A percentile compares a stretch with the other conserved stretches of the same genome.
phyloP scores from a whole-genome alignment of 2,888 invertebrate species.

The Tachina fera region DNA sequence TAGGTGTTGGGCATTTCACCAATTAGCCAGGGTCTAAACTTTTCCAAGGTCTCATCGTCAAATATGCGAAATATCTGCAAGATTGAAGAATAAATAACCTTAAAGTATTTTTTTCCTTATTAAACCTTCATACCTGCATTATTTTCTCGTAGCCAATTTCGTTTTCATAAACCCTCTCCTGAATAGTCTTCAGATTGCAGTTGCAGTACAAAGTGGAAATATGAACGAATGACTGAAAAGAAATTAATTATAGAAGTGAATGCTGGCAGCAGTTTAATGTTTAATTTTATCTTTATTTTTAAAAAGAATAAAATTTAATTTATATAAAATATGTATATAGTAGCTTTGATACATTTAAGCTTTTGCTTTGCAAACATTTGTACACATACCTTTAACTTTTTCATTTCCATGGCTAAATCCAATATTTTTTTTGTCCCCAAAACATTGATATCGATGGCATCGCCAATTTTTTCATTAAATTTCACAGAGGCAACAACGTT shows the following conservation, averaged over 20 bases:
- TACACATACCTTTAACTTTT: slow-evolving; percentile 80
- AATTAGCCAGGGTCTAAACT: slow-evolving; percentile 81
- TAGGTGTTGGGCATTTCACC: slow-evolving; percentile 83
- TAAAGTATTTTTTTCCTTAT: too few relatives aligned
- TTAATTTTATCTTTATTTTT: neutral
- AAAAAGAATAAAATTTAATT: neutral
- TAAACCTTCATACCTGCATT: slow-evolving; percentile 79
- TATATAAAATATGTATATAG: too few relatives aligned
- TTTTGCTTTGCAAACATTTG: neutral
- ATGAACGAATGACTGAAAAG: slow-evolving; percentile 81
- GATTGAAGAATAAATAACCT: slow-evolving; percentile 18
- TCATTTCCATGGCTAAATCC: slow-evolving; percentile 82
- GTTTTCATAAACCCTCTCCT: slow-evolving; percentile 82
- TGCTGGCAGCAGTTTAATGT: neutral
- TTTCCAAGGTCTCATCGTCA: slow-evolving; percentile 81
- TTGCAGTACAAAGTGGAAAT: slow-evolving; percentile 83
- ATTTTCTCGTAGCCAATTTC: slow-evolving; percentile 83
- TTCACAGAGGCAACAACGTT: slow-evolving; percentile 83
- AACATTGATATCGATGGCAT: slow-evolving; percentile 83
- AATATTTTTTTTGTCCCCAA: slow-evolving; percentile 83
- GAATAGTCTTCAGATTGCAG: slow-evolving; percentile 82
- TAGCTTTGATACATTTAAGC: neutral
- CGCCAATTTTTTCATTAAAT: slow-evolving; percentile 83
- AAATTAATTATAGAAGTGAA: neutral
- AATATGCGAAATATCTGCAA: slow-evolving; percentile 81